Conservation (phyloP, 2,888 invertebrate genomes). For the Cynaeus angustus region DNA sequence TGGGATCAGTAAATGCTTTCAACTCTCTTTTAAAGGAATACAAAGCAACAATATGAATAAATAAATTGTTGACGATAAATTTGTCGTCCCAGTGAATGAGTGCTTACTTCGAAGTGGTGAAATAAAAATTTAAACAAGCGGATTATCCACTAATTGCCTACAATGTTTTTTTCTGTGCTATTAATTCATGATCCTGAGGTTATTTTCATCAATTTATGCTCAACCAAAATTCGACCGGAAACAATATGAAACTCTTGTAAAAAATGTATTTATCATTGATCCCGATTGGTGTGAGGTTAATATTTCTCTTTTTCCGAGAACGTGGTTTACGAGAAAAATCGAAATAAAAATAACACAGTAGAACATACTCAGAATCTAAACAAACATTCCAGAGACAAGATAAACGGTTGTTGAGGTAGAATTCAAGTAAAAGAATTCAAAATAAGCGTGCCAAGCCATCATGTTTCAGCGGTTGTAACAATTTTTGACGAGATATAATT, state of each 20-base stretch:
- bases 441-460: constrained; percentile 42
- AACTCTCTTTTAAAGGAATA: constrained; percentile 10
- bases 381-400: constrained; percentile 48
- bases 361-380: constrained; percentile 42
- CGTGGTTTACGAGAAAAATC: constrained; percentile 30
- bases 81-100: too few species aligned
- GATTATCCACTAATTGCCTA: too few species aligned
- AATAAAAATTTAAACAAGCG: too few species aligned
- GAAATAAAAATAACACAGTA: constrained; percentile 40
- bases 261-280: not conserved
- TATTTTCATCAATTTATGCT: too few species aligned
- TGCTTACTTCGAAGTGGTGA: too few species aligned
- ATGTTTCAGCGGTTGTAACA: constrained; percentile 35
- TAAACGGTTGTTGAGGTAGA: constrained; percentile 47
- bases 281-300: constrained; percentile 14
- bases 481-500: constrained; percentile 46
- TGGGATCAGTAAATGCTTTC: constrained; percentile 21
- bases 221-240: too few species aligned
- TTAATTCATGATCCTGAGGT: too few species aligned
- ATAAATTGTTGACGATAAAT: too few species aligned
- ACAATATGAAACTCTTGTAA: too few species aligned
- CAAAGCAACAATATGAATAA: too few species aligned
- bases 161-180: too few species aligned
- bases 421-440: constrained; percentile 49
- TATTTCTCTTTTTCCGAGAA: constrained; percentile 29